Base-by-base conservation (phyloP, 1,140 invertebrate species). In the Venustaconcha ellipsiformis region DNA sequence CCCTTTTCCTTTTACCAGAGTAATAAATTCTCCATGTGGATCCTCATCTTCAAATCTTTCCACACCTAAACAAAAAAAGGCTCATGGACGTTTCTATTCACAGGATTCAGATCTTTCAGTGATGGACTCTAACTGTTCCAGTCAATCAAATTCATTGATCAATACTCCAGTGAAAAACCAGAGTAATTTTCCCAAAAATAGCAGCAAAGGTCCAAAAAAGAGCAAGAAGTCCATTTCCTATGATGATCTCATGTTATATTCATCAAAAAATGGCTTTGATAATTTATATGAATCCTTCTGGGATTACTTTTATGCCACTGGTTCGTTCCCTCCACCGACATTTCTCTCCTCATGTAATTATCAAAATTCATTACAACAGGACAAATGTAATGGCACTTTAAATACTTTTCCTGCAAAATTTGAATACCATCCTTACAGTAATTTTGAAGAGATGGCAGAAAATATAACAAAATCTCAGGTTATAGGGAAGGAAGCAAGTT, bases 1-100 rank as follows among this genome's bases (percentile, higher is more conserved):
- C 8, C 3, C 37, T 6, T 37, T 37, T 37, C 8, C 37, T 37
- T 37, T 37, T 37, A 30, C 66, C 90, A 95, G 80, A 92, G 94
- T 56, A 93, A 94, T 80, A 18, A 17, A 26, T 1, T 78, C 73
- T 58, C 57, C 57, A 8, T 64, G 67, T 30, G 62, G 57, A 30
- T 71, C 74, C n/a, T 70, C 79, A 20, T 76, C 68, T 13, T 70
- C 70, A 18, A 59, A 71, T 2, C 65, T 58, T 37, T 67, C 71
- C 17, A 71, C 65, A 13, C 71, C 57, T 15, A 71, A 73, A 57
- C 72, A 79, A 65, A 65, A 67, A 65, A 63, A 70, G 30, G 17
- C 56, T 0, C 60, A 26, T 56, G 64, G 26, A 55, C 55, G 20
- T 8, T 37, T 37, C 14, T 56, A 68, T 37, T 76, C 80, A 74